Base-by-base conservation (phyloP, 2,113 vertebrate genomes). In the Nycticorax nycticorax region DNA sequence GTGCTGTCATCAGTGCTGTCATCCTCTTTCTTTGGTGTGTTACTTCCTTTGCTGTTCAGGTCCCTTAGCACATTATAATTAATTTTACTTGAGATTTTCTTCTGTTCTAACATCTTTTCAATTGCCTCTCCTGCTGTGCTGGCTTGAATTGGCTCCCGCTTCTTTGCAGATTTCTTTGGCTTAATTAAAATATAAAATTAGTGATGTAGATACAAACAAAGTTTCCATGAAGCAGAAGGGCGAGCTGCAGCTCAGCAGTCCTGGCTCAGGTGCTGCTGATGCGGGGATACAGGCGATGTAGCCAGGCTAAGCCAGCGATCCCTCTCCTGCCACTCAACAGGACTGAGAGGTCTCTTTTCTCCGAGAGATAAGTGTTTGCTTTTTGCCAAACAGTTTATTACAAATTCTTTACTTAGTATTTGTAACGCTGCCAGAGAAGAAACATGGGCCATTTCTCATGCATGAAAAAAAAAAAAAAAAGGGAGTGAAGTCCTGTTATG, bases 61-160 rank as follows among this genome's bases (percentile, higher is more conserved):
- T 98, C 99, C 59, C 99, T 98, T 81, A 99, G 98, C 64, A 99
- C 99, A 47, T 99, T 99, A 84, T 99, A 99, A 98, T 99, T 99
- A 98, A 99, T 99, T 98, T 99, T 99, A 97, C 98, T 98, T 22
- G 99, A 99, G 96, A 99, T 99, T 92, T 97, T 98, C 98, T 99
- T 99, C 98, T 99, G 99, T 94, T 99, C 99, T 97, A 99, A 96
- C 99, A 99, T 99, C 98, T 99, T 99, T 97, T 98, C 99, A 53
- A 99, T 99, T 97, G 99, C 99, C 95, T 99, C 99, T 60, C 99
- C 99, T 0, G 99, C 99, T 1, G 99, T 99, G 98, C 97, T 99
- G 86, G 99, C 99, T 67, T 98, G 98, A 97, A 99, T 99, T 2
- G 98, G 98, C 62, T 98, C 98, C 26, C 98, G 97, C 48, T 97